Evolutionary conservation across 2,888 invertebrate species (phyloP).

Genomic region (Anoplius nigerrimus): DNA sequence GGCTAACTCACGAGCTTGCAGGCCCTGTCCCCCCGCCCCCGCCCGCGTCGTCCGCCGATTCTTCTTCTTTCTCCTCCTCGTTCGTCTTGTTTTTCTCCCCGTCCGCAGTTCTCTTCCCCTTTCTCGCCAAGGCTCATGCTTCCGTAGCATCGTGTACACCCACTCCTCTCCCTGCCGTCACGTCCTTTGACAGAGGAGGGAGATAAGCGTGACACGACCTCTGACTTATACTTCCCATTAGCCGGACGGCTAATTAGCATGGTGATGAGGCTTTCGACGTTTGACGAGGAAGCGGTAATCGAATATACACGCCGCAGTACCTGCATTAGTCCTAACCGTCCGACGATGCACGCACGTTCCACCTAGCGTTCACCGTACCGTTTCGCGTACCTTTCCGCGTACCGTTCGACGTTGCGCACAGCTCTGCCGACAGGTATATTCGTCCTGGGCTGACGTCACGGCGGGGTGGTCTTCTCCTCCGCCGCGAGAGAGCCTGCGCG

Average conservation of each 20-base stretch:
- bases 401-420: neutral
- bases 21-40: neutral
- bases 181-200: conserved; percentile 29
- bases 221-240: conserved; percentile 68
- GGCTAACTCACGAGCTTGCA: conserved; percentile 41
- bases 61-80: conserved; percentile 17
- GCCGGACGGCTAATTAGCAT: conserved; percentile 64
- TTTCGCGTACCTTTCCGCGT: no score
- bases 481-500: neutral
- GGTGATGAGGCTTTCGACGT: conserved; percentile 66
- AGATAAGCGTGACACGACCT: conserved; percentile 66
- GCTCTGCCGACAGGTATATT: neutral
- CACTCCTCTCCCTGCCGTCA: conserved; percentile 14
- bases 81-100: conserved; percentile 4
- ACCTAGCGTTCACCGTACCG: no score
- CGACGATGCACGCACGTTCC: conserved; percentile 5
- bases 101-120: conserved; percentile 19
- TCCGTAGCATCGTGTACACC: conserved; percentile 6
- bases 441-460: conserved; percentile 1
- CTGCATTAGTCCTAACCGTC: conserved; percentile 40
- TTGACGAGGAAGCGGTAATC: conserved; percentile 63
- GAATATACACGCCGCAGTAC: conserved; percentile 51
- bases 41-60: neutral
- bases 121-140: conserved; percentile 14
- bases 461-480: neutral